Percentiles rank a stretch among this genome's conserved stretches.
Conservation (phyloP, 1,140 invertebrate genomes). For the Schlechtendalia chinensis region DNA sequence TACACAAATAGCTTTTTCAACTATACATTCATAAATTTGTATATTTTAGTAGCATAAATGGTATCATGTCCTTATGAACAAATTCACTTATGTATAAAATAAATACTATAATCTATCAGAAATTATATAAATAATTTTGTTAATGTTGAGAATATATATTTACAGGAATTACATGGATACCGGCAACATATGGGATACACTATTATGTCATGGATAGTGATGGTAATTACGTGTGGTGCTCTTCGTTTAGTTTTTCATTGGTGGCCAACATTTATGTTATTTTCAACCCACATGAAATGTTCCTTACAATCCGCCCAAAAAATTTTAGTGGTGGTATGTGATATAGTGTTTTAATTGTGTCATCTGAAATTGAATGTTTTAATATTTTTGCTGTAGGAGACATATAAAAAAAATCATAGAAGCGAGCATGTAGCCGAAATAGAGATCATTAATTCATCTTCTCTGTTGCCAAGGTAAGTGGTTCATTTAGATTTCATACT, state of each 20-base stretch:
- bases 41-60: too few relatives aligned
- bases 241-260: conserved; percentile 82
- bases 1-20: too few relatives aligned
- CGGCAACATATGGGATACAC: conserved; percentile 59
- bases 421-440: conserved; percentile 44
- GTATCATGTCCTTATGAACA: too few relatives aligned
- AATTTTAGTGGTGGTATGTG: conserved; percentile 72
- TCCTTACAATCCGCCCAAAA: conserved; percentile 70
- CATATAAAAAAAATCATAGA: conserved; percentile 48
- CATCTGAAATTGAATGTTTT: not conserved
- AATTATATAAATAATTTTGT: too few relatives aligned
- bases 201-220: conserved; percentile 63
- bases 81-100: too few relatives aligned
- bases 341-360: not conserved
- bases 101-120: too few relatives aligned
- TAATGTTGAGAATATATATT: conserved; percentile 43
- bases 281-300: conserved; percentile 70
- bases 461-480: conserved; percentile 34
- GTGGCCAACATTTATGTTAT: conserved; percentile 76
- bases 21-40: too few relatives aligned
- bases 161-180: conserved; percentile 68
- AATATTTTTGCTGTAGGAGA: conserved; percentile 36
- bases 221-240: conserved; percentile 69
- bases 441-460: conserved; percentile 24
- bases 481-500: conserved; percentile 26